These are phyloP conservation scores for Parasteatoda tepidariorum DNA, from an alignment of 1,140 invertebrate species.

Conservation along the genomic window DNA sequence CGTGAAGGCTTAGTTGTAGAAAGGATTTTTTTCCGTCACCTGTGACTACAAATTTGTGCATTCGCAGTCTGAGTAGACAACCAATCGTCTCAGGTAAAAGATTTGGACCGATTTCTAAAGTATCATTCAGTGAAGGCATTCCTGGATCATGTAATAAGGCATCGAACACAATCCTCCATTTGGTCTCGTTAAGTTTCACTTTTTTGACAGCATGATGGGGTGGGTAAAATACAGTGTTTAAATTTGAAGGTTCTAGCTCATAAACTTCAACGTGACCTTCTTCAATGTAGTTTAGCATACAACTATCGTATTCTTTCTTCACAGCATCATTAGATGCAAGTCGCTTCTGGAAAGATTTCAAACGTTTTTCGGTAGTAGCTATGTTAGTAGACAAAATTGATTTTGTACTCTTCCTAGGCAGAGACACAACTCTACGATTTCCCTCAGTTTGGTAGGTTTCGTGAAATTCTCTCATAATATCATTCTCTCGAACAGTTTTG, in stretches of 20 bases:
- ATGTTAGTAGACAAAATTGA: neutral
- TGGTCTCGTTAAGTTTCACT: neutral
- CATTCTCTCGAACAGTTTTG: neutral
- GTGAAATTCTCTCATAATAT: slow-evolving; percentile 16
- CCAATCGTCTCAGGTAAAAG: neutral
- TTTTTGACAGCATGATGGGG: slow-evolving; percentile 45
- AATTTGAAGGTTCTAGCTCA: neutral
- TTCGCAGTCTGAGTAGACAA: neutral
- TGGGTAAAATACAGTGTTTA: neutral
- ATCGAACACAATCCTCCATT: slow-evolving; percentile 31
- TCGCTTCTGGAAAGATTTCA: neutral
- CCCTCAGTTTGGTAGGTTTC: slow-evolving; percentile 19
- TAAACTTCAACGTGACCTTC: neutral
- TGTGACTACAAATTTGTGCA: neutral
- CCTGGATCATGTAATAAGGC: slow-evolving; percentile 13
- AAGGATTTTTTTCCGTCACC: slow-evolving; percentile 21
- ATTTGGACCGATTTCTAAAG: slow-evolving; percentile 4
- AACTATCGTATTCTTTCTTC: slow-evolving; percentile 7
- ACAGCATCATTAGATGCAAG: neutral
- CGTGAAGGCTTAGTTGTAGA: slow-evolving; percentile 8
- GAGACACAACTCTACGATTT: slow-evolving; percentile 13
- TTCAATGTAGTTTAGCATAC: neutral
- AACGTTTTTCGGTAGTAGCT: neutral
- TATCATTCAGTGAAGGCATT: neutral
- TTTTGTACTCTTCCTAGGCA: neutral